These are phyloP conservation scores for Phenganax stokvisi DNA, from an alignment of 92 coral and sea anemone species.

Conservation along the genomic window DNA sequence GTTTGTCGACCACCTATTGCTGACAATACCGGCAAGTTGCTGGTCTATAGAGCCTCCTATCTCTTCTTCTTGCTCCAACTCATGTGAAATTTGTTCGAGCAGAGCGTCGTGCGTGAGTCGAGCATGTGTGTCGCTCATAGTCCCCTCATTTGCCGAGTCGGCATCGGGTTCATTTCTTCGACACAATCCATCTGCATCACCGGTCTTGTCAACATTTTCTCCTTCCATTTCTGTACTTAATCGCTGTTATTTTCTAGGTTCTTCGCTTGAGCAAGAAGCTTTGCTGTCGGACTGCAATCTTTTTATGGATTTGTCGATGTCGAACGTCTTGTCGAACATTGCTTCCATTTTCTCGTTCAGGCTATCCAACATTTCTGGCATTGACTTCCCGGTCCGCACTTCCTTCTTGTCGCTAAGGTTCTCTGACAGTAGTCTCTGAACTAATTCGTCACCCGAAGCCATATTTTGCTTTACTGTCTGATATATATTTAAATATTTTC, in stretches of 20 bases:
- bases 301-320: slow-evolving; percentile 6
- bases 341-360: background rate
- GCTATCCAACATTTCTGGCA: background rate
- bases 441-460: background rate
- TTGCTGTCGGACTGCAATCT: background rate
- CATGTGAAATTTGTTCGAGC: background rate
- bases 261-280: background rate
- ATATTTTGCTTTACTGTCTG: background rate
- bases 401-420: background rate
- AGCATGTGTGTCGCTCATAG: slow-evolving; percentile 13
- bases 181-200: background rate
- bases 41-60: background rate
- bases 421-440: background rate
- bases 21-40: slow-evolving; percentile 29
- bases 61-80: slow-evolving; percentile 17
- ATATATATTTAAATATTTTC: background rate
- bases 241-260: background rate
- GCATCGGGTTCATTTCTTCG: background rate
- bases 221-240: background rate
- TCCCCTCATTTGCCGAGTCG: slow-evolving; percentile 25
- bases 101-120: slow-evolving; percentile 28
- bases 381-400: background rate
- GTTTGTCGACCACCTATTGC: slow-evolving; percentile 7
- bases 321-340: background rate
- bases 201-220: background rate